Evolutionary conservation across 64 coral and sea anemone genomes (phyloP).

Genomic region (Stichodactyla helianthus): DNA sequence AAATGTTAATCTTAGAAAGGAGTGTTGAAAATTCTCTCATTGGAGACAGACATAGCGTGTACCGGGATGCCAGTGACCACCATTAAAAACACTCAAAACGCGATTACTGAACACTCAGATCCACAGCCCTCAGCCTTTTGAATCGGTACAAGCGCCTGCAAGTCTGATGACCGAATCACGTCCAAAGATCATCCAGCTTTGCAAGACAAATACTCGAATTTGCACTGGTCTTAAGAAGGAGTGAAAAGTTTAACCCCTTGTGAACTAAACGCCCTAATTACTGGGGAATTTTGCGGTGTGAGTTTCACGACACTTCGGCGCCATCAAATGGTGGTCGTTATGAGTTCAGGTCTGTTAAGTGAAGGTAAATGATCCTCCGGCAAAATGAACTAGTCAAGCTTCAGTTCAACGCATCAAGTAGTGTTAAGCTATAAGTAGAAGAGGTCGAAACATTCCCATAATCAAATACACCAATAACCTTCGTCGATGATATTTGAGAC

Average conservation of each 20-base stretch:
- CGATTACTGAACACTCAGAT: not conserved
- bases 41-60: not conserved
- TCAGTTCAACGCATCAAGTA: not conserved
- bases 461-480: not conserved
- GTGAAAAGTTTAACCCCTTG: slow-evolving; percentile 17
- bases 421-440: not conserved
- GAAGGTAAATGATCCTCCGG: not conserved
- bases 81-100: not conserved
- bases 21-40: not conserved
- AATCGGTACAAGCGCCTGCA: not conserved
- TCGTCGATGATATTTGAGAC: not conserved
- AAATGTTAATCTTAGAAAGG: not conserved
- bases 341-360: not conserved
- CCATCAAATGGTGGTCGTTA: not conserved
- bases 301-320: slow-evolving; percentile 2
- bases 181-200: slow-evolving; percentile 19
- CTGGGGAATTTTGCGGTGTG: not conserved
- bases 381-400: not conserved
- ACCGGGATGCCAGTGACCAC: not conserved
- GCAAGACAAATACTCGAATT: not conserved
- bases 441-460: not conserved
- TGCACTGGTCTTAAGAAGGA: not conserved
- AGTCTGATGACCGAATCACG: slow-evolving; percentile 16
- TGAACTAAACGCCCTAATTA: slow-evolving; percentile 9
- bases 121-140: not conserved